These are phyloP conservation scores for Neomonachus schauinslandi DNA, from an alignment of 2,113 vertebrate genomes.

Conservation along the genomic window DNA sequence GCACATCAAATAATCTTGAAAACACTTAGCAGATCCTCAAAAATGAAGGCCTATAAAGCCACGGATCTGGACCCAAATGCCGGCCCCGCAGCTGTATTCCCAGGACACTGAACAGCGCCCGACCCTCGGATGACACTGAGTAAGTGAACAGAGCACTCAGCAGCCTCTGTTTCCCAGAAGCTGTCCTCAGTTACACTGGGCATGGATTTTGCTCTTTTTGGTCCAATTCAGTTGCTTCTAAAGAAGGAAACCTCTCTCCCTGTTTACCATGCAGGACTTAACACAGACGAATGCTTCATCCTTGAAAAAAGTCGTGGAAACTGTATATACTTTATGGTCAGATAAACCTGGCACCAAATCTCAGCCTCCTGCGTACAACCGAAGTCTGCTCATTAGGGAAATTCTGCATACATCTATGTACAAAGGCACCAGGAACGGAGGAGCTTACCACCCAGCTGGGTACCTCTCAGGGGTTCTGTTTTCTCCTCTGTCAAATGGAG, in stretches of 20 bases:
- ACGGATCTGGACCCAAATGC: neutral
- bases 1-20: neutral
- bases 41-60: neutral
- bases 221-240: neutral
- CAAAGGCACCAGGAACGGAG: neutral
- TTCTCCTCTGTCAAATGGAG: neutral
- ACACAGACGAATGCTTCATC: neutral
- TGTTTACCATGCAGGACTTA: neutral
- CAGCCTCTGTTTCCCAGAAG: neutral
- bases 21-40: neutral
- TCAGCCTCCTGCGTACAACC: neutral
- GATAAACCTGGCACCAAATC: neutral
- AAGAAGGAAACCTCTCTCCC: neutral
- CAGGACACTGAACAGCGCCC: neutral
- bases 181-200: neutral
- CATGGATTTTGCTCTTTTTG: neutral
- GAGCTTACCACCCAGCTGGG: neutral
- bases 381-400: neutral
- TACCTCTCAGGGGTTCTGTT: neutral
- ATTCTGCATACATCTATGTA: neutral
- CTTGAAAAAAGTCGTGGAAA: neutral
- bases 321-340: neutral
- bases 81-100: neutral
- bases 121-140: neutral
- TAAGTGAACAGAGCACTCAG: neutral